A percentile compares a stretch with the other conserved stretches of the same genome.
These are phyloP conservation scores for Stercorarius parasiticus DNA, from an alignment of 2,113 vertebrate species.

Conservation along the genomic window DNA sequence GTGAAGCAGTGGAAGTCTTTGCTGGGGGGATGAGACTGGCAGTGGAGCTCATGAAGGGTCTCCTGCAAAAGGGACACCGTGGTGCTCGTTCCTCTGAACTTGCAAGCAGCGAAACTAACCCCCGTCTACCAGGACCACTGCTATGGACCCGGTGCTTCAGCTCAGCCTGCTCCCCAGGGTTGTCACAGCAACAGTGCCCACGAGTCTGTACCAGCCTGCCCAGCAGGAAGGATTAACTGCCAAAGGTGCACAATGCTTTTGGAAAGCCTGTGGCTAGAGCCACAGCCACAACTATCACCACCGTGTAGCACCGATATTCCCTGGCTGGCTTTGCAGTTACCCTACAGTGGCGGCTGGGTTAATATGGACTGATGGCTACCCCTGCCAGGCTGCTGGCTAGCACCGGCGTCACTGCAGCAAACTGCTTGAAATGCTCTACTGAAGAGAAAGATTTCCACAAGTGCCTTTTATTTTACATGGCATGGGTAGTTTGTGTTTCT, in stretches of 20 bases:
- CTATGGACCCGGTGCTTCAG: neutral
- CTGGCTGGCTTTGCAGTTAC: neutral
- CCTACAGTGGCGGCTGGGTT: neutral
- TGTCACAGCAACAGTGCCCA: neutral
- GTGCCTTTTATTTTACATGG: neutral
- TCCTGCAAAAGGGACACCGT: slow-evolving; percentile 17
- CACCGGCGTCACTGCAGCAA: neutral
- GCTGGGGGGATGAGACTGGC: neutral
- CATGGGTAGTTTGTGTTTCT: neutral
- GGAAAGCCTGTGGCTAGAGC: neutral
- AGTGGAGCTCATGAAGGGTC: neutral
- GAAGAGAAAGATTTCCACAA: neutral
- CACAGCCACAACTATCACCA: neutral
- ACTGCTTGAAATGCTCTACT: neutral
- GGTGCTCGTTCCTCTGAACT: neutral
- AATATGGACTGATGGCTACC: neutral
- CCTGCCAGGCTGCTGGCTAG: neutral
- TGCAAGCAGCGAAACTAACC: neutral
- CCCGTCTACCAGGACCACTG: neutral
- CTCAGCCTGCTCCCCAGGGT: neutral
- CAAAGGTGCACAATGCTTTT: neutral
- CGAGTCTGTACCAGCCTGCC: neutral
- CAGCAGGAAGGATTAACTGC: neutral
- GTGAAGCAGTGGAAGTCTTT: slow-evolving; percentile 38
- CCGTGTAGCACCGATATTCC: neutral